Evolutionary conservation across 2,113 vertebrate genomes (phyloP), one percentile per base, ranked within the genome.

Genomic region (Zosterops borbonicus): DNA sequence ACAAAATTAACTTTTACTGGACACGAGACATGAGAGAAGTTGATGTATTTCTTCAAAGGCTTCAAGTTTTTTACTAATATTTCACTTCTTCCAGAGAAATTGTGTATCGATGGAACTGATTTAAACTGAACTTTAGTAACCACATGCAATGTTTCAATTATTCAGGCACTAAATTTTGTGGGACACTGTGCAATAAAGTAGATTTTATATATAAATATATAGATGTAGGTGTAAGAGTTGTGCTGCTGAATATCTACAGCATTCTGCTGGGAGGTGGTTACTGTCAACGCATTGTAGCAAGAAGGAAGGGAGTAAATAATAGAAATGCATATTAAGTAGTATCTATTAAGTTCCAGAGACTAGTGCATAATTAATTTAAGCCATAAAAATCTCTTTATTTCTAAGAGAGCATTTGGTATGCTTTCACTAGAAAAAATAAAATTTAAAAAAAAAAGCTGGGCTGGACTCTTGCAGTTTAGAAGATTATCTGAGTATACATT

Each of bases 391-490:
- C 16, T 63, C n/a, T 21, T 37, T 3, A 42, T 49, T 68, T 13
- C 11, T 76, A 68, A 74, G 12, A 60, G 8, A 80, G 5, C 12
- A 12, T 67, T 84, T 80, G 7, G 13, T 60, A 37, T 28, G 11
- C 10, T 71, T 14, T 39, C 27, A 69, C 3, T 20, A 23, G 8
- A 14, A 19, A 27, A 11, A 49, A 23, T 12, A 11, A 41, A 19
- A 11, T 6, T 11, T 2, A 15, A 14, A 3, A 60, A 5, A 8
- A 25, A 6, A 52, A 56, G 0, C 11, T 28, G 5, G 35, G 12
- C 37, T 59, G 37, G 28, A 46, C 5, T 65, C 14, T 18, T 80
- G 17, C n/a, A 56, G 39, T 60, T 79, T 28, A 80, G 42, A 69
- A 73, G 77, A 69, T 44, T 19, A 6, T 23, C 67, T 69, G 14